Base-by-base conservation (phyloP, 2,113 vertebrate species). In the Halcyon malimbica region DNA sequence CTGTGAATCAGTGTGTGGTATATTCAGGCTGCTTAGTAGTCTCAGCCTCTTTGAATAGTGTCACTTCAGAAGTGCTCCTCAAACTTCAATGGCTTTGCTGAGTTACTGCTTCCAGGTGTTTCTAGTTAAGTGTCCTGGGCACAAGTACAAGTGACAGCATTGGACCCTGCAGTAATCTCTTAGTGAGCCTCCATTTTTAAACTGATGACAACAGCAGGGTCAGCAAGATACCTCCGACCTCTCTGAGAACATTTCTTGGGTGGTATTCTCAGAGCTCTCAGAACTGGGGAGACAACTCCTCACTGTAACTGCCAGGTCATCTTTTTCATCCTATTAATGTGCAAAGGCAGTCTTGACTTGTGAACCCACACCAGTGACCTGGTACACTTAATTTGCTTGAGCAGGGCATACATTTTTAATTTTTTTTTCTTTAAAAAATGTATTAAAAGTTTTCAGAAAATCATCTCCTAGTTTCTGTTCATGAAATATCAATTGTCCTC, bases 111-210 rank as follows among this genome's bases (percentile, higher is more conserved):
- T 90, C 89, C 54, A 57, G 76, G 20, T 65, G 14, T 92, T 94
- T 93, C 86, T 29, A 46, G 25, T 20, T 28, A 33, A 51, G 11
- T 54, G 79, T 50, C 44, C 31, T 4, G 1, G 42, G 46, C 64
- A 65, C 41, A 21, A 33, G 15, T 31, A 17, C 16, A 44, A n/a
- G 21, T 33, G 51, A 89, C 64, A 91, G 29, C 56, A 78, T 23
- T 59, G 53, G 13, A 41, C 46, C 25, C 14, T 26, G 23, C 46
- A 84, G 48, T 78, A 67, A 77, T 19, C 33, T 64, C 39, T 83
- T 37, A 67, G 64, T 21, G 2, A 92, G 35, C 18, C 88, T 93
- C 91, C 19, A 39, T 94, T 96, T 95, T 95, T 70, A 74, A 90
- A 50, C 18, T 4, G 19, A 44, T 92, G 83, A 93, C 46, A 67